Conservation (phyloP, 2,113 vertebrate species). For the Eublepharis macularius region DNA sequence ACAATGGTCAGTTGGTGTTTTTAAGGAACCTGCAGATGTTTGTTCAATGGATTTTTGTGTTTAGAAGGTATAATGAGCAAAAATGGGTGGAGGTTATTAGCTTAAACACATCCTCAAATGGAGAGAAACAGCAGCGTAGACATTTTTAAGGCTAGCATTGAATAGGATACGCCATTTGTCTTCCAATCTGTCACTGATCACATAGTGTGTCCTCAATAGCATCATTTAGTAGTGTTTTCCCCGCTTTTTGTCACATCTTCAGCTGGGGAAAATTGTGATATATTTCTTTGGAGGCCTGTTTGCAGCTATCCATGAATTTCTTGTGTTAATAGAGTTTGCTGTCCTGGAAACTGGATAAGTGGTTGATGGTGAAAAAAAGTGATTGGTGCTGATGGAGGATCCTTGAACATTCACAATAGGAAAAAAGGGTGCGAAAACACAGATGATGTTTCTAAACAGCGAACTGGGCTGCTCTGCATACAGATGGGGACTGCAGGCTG, state of each 20-base stretch:
- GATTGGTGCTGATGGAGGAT: slow-evolving; percentile 41
- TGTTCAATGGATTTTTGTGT: neutral
- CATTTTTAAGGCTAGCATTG: neutral
- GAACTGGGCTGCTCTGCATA: neutral
- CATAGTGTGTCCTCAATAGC: neutral
- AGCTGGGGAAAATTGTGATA: slow-evolving; percentile 4
- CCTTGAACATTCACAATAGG: slow-evolving; percentile 32
- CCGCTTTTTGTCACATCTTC: neutral
- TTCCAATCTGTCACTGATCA: neutral
- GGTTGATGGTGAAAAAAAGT: slow-evolving; percentile 19
- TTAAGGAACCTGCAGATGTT: neutral
- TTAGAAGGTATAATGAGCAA: neutral
- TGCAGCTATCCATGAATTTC: slow-evolving; percentile 5
- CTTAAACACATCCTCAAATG: neutral
- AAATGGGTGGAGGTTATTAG: neutral
- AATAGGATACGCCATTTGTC: neutral
- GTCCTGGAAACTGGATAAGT: slow-evolving; percentile 44
- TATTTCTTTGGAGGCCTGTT: slow-evolving; percentile 23
- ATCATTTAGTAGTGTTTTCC: neutral
- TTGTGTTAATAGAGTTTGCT: slow-evolving; percentile 9
- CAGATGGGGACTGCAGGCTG: slow-evolving; percentile 2
- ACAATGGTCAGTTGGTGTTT: neutral
- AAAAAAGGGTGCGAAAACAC: slow-evolving; percentile 25
- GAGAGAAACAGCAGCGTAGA: neutral
- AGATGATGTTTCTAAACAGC: neutral